These are phyloP conservation scores for Geotrupes spiniger DNA, from an alignment of 2,888 invertebrate genomes.

Conservation along the genomic window DNA sequence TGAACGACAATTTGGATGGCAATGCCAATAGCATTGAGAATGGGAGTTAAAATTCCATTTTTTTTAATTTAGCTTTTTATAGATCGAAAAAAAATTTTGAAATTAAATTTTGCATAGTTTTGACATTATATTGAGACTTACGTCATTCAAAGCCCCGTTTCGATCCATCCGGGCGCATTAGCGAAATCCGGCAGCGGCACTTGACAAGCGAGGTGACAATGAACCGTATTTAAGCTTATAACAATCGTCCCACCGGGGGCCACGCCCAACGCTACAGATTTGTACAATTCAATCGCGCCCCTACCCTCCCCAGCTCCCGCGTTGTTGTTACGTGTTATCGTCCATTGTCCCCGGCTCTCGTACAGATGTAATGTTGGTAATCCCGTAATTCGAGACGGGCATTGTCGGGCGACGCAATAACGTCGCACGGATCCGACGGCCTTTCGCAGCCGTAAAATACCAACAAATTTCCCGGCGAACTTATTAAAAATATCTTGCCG, in stretches of 20 bases:
- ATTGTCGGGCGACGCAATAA: conserved; percentile 34
- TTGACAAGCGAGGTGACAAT: conserved; percentile 15
- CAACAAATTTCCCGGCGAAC: too few relatives aligned
- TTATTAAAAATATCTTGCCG: too few relatives aligned
- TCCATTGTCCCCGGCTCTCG: background rate
- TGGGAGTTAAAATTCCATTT: too few relatives aligned
- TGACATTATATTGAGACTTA: too few relatives aligned
- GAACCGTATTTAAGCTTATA: conserved; percentile 17
- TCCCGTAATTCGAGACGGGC: conserved; percentile 43
- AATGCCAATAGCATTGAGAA: too few relatives aligned
- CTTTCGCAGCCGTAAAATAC: background rate
- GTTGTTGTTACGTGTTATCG: background rate
- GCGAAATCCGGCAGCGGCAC: too few relatives aligned
- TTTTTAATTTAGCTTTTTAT: too few relatives aligned
- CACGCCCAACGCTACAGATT: conserved; percentile 32
- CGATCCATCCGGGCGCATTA: too few relatives aligned
- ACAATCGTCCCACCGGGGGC: conserved; percentile 19
- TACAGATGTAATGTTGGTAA: conserved; percentile 33
- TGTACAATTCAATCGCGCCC: conserved; percentile 28
- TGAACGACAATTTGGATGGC: too few relatives aligned
- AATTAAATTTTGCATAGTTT: too few relatives aligned
- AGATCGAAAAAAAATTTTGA: too few relatives aligned
- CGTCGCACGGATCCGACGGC: background rate
- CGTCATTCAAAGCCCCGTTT: too few relatives aligned
- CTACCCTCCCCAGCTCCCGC: conserved; percentile 9